A percentile compares a stretch with the other conserved stretches of the same genome.
Conservation (phyloP, 2,888 invertebrate genomes). For the Eulithis prunata region DNA sequence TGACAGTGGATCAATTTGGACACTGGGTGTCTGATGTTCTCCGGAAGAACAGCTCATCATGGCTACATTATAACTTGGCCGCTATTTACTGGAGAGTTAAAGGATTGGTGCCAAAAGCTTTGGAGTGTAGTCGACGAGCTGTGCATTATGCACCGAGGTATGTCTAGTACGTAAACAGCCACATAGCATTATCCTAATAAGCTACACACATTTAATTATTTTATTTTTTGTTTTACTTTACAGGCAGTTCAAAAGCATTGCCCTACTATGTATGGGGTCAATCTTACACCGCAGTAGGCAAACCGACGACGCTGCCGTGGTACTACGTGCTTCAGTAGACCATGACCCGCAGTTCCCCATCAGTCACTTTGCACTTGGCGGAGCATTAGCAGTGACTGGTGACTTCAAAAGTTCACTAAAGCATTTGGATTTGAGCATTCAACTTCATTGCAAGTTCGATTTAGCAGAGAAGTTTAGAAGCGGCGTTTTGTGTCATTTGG, state of each 20-base stretch:
- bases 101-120: slow-evolving; percentile 90
- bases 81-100: slow-evolving; percentile 91
- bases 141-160: slow-evolving; percentile 90
- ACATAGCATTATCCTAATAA: too few species aligned
- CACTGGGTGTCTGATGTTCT: slow-evolving; percentile 86
- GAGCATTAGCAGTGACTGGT: slow-evolving; percentile 88
- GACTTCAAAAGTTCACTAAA: slow-evolving; percentile 88
- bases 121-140: slow-evolving; percentile 91
- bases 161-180: background rate
- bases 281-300: slow-evolving; percentile 88
- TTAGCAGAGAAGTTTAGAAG: slow-evolving; percentile 85
- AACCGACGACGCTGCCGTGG: slow-evolving; percentile 88
- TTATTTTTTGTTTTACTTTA: background rate
- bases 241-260: slow-evolving; percentile 89
- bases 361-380: slow-evolving; percentile 88
- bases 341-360: slow-evolving; percentile 86
- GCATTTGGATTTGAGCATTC: slow-evolving; percentile 85
- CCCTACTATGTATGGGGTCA: slow-evolving; percentile 89
- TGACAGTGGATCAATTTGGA: slow-evolving; percentile 78
- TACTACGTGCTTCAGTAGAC: slow-evolving; percentile 89
- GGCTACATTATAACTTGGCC: slow-evolving; percentile 92
- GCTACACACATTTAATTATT: too few species aligned
- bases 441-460: slow-evolving; percentile 86
- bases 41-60: slow-evolving; percentile 88
- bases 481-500: slow-evolving; percentile 88